These are phyloP conservation scores for Nephrocerus scutellatus DNA, from an alignment of 2,888 invertebrate genomes.

Conservation along the genomic window DNA sequence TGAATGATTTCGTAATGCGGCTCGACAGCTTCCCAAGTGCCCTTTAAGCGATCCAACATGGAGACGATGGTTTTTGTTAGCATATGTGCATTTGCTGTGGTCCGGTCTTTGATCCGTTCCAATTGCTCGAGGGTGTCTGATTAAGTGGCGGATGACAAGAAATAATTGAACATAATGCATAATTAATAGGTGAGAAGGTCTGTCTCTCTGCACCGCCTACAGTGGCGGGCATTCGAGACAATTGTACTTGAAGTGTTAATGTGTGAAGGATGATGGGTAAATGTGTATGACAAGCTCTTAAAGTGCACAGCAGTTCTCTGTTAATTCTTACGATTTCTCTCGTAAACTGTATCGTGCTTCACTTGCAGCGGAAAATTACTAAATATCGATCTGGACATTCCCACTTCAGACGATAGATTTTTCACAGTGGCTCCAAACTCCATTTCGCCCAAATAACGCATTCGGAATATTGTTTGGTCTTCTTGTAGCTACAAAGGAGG, in stretches of 20 bases:
- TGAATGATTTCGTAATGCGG: slow-evolving; percentile 38
- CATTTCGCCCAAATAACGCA: slow-evolving; percentile 47
- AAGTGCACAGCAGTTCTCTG: slow-evolving; percentile 7
- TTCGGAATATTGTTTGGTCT: slow-evolving; percentile 46
- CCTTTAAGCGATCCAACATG: slow-evolving; percentile 38
- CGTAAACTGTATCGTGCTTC: slow-evolving; percentile 44
- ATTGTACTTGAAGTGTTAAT: not conserved
- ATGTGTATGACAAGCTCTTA: not conserved
- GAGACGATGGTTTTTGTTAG: slow-evolving; percentile 41
- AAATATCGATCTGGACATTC: slow-evolving; percentile 45
- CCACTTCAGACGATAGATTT: slow-evolving; percentile 46
- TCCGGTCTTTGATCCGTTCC: slow-evolving; percentile 42
- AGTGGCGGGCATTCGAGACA: not conserved
- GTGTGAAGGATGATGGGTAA: not conserved
- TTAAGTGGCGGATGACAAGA: slow-evolving; percentile 4
- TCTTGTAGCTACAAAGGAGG: slow-evolving; percentile 42
- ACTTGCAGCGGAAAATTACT: slow-evolving; percentile 47
- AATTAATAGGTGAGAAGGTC: too few species aligned
- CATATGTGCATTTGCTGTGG: slow-evolving; percentile 44
- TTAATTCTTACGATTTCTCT: slow-evolving; percentile 41
- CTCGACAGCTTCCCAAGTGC: slow-evolving; percentile 38
- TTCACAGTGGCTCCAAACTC: slow-evolving; percentile 45
- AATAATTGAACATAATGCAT: too few species aligned
- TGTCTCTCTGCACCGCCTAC: not conserved
- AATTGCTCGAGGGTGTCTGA: slow-evolving; percentile 46